Percentiles rank a stretch among this genome's conserved stretches.
phyloP scores from a whole-genome alignment of 1,140 invertebrate genomes.

The Drosophila elegans region DNA sequence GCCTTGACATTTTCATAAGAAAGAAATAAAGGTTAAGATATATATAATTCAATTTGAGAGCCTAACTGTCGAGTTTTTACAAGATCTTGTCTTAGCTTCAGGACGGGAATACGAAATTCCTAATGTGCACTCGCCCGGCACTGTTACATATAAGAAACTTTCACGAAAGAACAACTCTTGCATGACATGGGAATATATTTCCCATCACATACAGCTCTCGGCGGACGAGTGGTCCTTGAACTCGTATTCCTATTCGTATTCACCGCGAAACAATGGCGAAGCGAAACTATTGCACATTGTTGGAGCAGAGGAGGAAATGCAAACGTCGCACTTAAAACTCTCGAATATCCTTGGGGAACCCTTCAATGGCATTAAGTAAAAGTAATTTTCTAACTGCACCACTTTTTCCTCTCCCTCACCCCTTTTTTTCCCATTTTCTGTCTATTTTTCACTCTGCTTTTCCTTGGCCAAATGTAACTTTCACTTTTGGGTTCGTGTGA shows the following conservation, averaged over 20 bases:
- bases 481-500: conserved; percentile 67
- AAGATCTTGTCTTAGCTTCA: background rate
- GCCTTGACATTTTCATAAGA: conserved; percentile 41
- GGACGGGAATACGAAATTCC: background rate
- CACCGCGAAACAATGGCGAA: conserved; percentile 46
- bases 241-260: conserved; percentile 45
- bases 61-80: too few species aligned
- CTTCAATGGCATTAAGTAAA: conserved; percentile 69
- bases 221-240: conserved; percentile 57
- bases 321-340: conserved; percentile 65
- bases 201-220: conserved; percentile 6
- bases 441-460: conserved; percentile 9
- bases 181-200: conserved; percentile 35
- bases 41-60: conserved; percentile 29
- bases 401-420: conserved; percentile 14
- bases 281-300: conserved; percentile 52
- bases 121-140: conserved; percentile 17
- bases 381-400: conserved; percentile 75
- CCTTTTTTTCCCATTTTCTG: conserved; percentile 18
- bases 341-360: conserved; percentile 54
- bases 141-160: conserved; percentile 40
- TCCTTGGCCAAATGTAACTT: conserved; percentile 54
- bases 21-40: conserved; percentile 3
- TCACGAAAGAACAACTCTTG: conserved; percentile 37
- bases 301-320: conserved; percentile 45